phyloP scores from a whole-genome alignment of 2,888 invertebrate species.

The Drosophila ezoana region DNA sequence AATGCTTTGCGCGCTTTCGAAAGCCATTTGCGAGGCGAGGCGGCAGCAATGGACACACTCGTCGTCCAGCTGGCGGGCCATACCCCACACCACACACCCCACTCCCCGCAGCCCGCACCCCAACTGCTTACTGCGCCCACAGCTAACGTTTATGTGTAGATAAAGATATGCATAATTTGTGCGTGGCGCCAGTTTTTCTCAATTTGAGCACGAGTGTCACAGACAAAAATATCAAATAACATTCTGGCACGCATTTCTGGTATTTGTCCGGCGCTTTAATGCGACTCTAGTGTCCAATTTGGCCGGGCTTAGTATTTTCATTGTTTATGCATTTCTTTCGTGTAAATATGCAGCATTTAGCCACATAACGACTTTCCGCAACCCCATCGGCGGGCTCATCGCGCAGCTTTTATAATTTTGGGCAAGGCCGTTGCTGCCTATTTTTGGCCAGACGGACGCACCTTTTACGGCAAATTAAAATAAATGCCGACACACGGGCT shows the following conservation, averaged over 20 bases:
- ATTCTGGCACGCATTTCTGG: constrained; percentile 73
- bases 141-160: constrained; percentile 49
- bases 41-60: constrained; percentile 12
- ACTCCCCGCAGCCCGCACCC: too few relatives aligned
- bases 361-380: constrained; percentile 10
- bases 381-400: neutral
- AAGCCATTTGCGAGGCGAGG: constrained; percentile 53
- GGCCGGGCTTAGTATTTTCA: constrained; percentile 19
- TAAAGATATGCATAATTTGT: constrained; percentile 64
- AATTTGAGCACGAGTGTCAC: constrained; percentile 19
- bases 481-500: constrained; percentile 54
- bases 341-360: constrained; percentile 65
- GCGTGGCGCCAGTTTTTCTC: constrained; percentile 53
- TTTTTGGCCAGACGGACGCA: constrained; percentile 65
- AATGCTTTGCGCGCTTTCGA: constrained; percentile 55
- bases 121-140: constrained; percentile 39
- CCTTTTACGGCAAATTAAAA: constrained; percentile 65
- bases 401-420: constrained; percentile 56
- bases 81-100: constrained; percentile 29
- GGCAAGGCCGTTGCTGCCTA: constrained; percentile 65
- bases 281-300: constrained; percentile 62
- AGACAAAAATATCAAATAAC: constrained; percentile 64
- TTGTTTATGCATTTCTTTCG: constrained; percentile 74
- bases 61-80: constrained; percentile 4
- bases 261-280: constrained; percentile 66